Evolutionary conservation across 2,888 invertebrate species (phyloP).

Genomic region (Mythimna impura): DNA sequence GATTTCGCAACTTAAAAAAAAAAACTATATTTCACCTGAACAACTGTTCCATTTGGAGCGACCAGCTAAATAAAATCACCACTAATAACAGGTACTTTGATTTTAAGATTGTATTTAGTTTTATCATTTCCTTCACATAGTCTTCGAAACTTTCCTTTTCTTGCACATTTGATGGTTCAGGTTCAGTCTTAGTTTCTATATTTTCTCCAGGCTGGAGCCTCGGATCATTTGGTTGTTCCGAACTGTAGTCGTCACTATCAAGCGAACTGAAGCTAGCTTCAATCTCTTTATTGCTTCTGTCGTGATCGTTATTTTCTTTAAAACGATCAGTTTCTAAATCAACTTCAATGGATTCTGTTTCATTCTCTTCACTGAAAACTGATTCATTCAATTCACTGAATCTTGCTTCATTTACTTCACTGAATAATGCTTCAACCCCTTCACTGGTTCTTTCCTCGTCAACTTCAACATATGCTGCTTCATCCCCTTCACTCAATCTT

Average conservation of each 20-base stretch:
- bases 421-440: too few species aligned
- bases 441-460: neutral
- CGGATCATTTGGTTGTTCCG: neutral
- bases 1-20: neutral
- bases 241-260: neutral
- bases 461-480: neutral
- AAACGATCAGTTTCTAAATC: too few species aligned
- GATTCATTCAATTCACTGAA: too few species aligned
- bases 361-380: too few species aligned
- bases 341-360: too few species aligned
- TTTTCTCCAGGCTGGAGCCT: neutral
- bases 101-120: constrained; percentile 12
- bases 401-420: too few species aligned
- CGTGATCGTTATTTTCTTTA: neutral
- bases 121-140: constrained; percentile 30
- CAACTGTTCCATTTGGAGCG: constrained; percentile 3
- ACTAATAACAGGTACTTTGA: neutral
- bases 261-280: fast-evolving
- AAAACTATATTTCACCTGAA: neutral
- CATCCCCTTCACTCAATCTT: too few species aligned
- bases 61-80: constrained; percentile 12
- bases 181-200: neutral
- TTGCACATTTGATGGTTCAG: neutral
- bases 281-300: neutral
- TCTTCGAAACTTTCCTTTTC: neutral